Percentiles rank a stretch among this genome's conserved stretches.
These are phyloP conservation scores for Congeria kusceri DNA, from an alignment of 2,888 invertebrate genomes.

Conservation along the genomic window DNA sequence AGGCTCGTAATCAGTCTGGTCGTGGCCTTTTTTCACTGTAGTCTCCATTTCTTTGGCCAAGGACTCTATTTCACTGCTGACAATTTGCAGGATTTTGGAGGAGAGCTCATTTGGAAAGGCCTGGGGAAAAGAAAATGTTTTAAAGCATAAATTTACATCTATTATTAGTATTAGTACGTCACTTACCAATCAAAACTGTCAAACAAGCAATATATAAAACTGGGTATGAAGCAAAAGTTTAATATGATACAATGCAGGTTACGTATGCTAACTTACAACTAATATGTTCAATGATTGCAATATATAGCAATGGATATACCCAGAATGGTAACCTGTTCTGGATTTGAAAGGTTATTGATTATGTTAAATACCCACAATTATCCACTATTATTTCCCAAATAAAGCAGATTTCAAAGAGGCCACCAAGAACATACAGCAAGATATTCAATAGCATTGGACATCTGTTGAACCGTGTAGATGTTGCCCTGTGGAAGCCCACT, in stretches of 20 bases:
- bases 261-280: neutral
- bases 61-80: constrained; percentile 45
- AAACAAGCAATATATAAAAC: neutral
- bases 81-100: constrained; percentile 42
- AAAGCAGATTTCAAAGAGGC: neutral
- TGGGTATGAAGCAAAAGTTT: neutral
- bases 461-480: constrained; percentile 67
- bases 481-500: constrained; percentile 63
- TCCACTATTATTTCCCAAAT: too few species aligned
- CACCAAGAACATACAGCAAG: constrained; percentile 67
- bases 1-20: constrained; percentile 62
- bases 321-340: too few species aligned
- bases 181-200: neutral
- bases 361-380: too few species aligned
- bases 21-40: constrained; percentile 60
- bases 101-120: constrained; percentile 69
- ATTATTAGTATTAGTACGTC: neutral
- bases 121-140: constrained; percentile 54
- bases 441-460: constrained; percentile 67
- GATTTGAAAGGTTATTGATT: too few species aligned
- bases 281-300: too few species aligned
- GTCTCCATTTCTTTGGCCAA: constrained; percentile 56
- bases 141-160: neutral
- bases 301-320: too few species aligned
- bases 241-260: neutral